Percentiles rank a stretch among this genome's conserved stretches.
These are phyloP conservation scores for Sebastes matsubarae DNA, from an alignment of 2,797 vertebrate species.

Conservation along the genomic window DNA sequence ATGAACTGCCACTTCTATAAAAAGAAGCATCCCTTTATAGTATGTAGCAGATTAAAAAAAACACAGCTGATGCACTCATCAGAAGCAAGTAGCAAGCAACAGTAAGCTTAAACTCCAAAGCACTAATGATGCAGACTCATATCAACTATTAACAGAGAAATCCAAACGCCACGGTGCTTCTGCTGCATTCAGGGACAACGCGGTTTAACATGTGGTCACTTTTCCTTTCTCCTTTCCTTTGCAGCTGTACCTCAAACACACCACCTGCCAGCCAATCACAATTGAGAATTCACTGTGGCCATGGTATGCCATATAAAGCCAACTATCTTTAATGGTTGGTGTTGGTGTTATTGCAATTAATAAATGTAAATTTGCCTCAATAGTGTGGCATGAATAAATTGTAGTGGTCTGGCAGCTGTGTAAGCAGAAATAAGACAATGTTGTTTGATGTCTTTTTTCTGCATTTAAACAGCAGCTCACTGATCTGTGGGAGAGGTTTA, in stretches of 20 bases:
- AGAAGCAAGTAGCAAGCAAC: neutral
- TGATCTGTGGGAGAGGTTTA: neutral
- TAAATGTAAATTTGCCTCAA: too few species aligned
- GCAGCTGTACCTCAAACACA: neutral
- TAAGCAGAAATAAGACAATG: too few species aligned
- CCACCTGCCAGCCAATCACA: too few species aligned
- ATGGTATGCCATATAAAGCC: too few species aligned
- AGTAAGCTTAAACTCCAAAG: neutral
- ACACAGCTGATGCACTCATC: neutral
- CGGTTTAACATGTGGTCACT: too few species aligned
- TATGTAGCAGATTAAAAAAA: neutral
- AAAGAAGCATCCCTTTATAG: neutral
- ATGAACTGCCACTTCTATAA: neutral
- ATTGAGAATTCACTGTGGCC: too few species aligned
- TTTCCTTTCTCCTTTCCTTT: too few species aligned
- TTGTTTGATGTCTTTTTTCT: too few species aligned
- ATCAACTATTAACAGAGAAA: neutral
- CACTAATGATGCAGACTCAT: neutral
- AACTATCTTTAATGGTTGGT: too few species aligned
- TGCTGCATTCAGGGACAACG: neutral
- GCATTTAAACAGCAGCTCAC: neutral
- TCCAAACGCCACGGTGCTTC: neutral
- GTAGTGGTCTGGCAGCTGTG: too few species aligned
- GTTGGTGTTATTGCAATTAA: too few species aligned
- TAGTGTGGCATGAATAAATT: too few species aligned